Conservation (phyloP, 2,888 invertebrate species). For the Heteromyza rotundicornis region DNA sequence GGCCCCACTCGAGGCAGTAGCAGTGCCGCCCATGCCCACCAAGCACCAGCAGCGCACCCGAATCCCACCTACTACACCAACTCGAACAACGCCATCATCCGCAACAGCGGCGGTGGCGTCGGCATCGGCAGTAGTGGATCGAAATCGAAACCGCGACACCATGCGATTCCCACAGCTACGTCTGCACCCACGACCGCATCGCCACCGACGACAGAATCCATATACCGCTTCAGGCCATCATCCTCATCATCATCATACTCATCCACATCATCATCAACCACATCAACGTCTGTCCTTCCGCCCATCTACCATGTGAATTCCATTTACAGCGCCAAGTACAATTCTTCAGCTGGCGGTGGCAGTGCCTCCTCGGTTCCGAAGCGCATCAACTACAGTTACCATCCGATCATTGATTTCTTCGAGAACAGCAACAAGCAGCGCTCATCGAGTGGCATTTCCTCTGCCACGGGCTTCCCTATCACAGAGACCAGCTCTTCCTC, state of each 20-base stretch:
- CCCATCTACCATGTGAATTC: conserved; percentile 40
- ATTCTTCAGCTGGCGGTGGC: conserved; percentile 32
- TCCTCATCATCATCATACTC: conserved; percentile 21
- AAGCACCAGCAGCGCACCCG: conserved; percentile 35
- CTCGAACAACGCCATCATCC: not conserved
- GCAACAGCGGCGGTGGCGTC: conserved; percentile 35
- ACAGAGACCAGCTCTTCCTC: conserved; percentile 16
- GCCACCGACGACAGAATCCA: conserved; percentile 39
- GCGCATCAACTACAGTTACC: conserved; percentile 80
- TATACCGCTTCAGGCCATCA: conserved; percentile 17
- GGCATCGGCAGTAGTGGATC: conserved; percentile 23
- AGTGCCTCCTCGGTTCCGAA: conserved; percentile 42
- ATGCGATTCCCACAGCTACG: conserved; percentile 39
- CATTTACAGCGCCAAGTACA: conserved; percentile 34
- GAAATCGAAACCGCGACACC: conserved; percentile 47
- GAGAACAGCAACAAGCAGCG: conserved; percentile 58
- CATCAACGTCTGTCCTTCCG: conserved; percentile 33
- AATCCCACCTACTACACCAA: conserved; percentile 36
- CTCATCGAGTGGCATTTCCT: not conserved
- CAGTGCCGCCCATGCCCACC: conserved; percentile 42
- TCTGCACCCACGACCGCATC: conserved; percentile 27
- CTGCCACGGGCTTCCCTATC: not conserved
- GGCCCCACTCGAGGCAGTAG: conserved; percentile 23
- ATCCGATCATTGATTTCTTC: conserved; percentile 84
- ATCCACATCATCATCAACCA: conserved; percentile 29